These are phyloP conservation scores for Schlechtendalia chinensis DNA, from an alignment of 1,140 invertebrate genomes.

Conservation along the genomic window DNA sequence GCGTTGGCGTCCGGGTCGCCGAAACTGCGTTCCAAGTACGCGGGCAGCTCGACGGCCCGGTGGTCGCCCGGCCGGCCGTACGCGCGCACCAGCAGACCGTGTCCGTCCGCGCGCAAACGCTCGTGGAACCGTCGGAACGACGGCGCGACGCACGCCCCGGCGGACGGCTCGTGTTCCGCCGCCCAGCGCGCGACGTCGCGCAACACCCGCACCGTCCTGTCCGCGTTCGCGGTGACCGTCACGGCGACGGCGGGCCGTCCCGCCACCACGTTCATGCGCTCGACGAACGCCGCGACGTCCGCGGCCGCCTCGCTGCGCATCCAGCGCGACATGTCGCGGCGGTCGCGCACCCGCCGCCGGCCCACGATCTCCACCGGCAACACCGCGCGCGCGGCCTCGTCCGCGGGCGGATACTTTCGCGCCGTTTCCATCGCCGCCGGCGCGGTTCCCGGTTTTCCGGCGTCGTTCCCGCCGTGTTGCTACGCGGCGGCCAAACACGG, in stretches of 20 bases:
- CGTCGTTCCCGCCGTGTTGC: too few relatives aligned
- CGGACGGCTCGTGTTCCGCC: too few relatives aligned
- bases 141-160: too few relatives aligned
- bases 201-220: neutral
- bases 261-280: neutral
- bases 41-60: neutral
- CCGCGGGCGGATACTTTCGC: too few relatives aligned
- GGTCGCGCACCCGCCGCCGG: neutral
- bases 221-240: too few relatives aligned
- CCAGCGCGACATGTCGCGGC: neutral
- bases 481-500: too few relatives aligned
- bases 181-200: neutral
- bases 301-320: neutral
- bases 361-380: neutral
- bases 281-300: conserved; percentile 12
- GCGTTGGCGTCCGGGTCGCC: neutral
- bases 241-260: neutral
- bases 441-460: too few relatives aligned
- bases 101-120: neutral
- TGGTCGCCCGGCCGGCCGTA: neutral
- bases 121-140: neutral
- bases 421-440: too few relatives aligned
- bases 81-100: neutral
- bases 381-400: too few relatives aligned
- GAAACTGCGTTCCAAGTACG: neutral